Conservation (phyloP, 2,888 invertebrate species). For the Drosophila tripunctata region DNA sequence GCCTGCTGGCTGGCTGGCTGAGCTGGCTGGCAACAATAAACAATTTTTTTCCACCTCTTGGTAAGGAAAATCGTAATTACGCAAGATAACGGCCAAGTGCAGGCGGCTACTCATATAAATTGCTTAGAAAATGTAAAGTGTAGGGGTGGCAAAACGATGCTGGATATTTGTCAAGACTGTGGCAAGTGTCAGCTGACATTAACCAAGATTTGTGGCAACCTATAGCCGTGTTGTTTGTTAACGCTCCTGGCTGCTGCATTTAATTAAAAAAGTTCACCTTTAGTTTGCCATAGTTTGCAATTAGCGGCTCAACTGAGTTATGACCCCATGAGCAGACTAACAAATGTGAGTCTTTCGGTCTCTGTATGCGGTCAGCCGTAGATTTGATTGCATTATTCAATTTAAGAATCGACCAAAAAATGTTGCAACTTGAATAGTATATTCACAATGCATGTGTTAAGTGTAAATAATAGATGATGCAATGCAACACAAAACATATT, state of each 20-base stretch:
- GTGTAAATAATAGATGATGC: conserved; percentile 38
- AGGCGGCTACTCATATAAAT: conserved; percentile 66
- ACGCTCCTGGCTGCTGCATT: conserved; percentile 57
- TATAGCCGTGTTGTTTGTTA: conserved; percentile 62
- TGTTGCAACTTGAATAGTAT: conserved; percentile 7
- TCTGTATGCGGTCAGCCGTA: conserved; percentile 27
- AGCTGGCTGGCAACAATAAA: conserved; percentile 64
- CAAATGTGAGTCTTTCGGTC: conserved; percentile 27
- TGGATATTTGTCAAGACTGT: conserved; percentile 71
- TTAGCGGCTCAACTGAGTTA: conserved; percentile 59
- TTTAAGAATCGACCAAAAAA: conserved; percentile 5
- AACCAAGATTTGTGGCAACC: conserved; percentile 78
- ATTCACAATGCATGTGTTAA: conserved; percentile 8
- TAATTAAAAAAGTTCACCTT: conserved; percentile 73
- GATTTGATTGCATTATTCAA: conserved; percentile 21
- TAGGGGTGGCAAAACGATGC: conserved; percentile 37
- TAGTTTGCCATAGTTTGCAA: conserved; percentile 46
- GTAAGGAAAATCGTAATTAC: conserved; percentile 65
- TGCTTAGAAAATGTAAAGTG: conserved; percentile 76
- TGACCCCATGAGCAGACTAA: conserved; percentile 56
- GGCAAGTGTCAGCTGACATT: conserved; percentile 66
- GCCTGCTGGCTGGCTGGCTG: too few relatives aligned
- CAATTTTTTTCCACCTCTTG: conserved; percentile 61
- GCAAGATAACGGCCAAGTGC: conserved; percentile 76
- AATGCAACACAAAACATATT: conserved; percentile 50